phyloP scores from a whole-genome alignment of 1,140 invertebrate species.

The Papilio machaon region DNA sequence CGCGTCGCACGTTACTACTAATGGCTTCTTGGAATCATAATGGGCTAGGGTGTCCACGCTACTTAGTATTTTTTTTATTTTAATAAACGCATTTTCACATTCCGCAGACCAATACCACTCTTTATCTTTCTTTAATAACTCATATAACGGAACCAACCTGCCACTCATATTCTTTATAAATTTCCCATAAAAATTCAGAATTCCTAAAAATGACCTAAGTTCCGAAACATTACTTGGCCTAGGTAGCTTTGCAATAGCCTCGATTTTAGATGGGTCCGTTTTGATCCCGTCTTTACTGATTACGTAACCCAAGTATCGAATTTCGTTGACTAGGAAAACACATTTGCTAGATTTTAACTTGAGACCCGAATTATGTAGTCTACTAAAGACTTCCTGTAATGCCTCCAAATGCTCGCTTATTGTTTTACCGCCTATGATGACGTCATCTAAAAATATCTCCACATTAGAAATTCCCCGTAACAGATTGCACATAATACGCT shows the following conservation, averaged over 20 bases:
- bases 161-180: constrained; percentile 61
- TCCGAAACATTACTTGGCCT: constrained; percentile 49
- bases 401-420: constrained; percentile 38
- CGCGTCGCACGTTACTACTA: constrained; percentile 65
- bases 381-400: constrained; percentile 39
- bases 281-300: constrained; percentile 48
- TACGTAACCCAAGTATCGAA: constrained; percentile 49
- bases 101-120: constrained; percentile 42
- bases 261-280: constrained; percentile 47
- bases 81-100: constrained; percentile 44
- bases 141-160: constrained; percentile 56
- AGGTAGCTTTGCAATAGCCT: constrained; percentile 46
- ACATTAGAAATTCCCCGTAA: constrained; percentile 16
- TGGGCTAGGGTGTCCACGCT: constrained; percentile 36
- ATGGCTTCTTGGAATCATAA: constrained; percentile 48
- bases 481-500: constrained; percentile 34
- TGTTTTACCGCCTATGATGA: constrained; percentile 31
- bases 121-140: constrained; percentile 46
- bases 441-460: constrained; percentile 40
- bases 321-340: constrained; percentile 50
- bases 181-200: constrained; percentile 59
- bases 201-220: constrained; percentile 54
- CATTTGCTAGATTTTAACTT: constrained; percentile 57
- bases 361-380: constrained; percentile 29
- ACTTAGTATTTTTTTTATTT: constrained; percentile 43